Conservation (phyloP, 1,140 invertebrate genomes). For the Drosophila paulistorum region DNA sequence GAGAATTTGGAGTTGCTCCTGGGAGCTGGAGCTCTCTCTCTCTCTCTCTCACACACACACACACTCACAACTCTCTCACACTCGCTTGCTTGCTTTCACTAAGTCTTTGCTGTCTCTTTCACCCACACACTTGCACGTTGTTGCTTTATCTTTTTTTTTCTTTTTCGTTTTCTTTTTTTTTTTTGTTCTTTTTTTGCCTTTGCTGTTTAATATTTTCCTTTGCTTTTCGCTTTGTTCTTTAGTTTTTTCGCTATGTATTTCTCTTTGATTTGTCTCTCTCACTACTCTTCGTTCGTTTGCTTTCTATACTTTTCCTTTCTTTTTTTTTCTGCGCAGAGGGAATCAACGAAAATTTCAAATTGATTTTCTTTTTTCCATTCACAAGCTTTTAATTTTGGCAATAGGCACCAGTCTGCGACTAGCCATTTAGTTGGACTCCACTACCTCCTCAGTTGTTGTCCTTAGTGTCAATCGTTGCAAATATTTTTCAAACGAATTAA, state of each 20-base stretch:
- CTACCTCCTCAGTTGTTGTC: not conserved
- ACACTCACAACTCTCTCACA: constrained; percentile 32
- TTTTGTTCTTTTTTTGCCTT: constrained; percentile 11
- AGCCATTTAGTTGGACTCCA: constrained; percentile 3
- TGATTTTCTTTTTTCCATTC: constrained; percentile 12
- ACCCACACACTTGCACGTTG: constrained; percentile 11
- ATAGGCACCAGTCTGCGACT: not conserved
- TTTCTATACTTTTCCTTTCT: constrained; percentile 12
- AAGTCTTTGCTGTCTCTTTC: constrained; percentile 31
- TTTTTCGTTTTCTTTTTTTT: constrained; percentile 1
- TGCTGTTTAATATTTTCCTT: constrained; percentile 19
- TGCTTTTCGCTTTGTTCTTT: constrained; percentile 13
- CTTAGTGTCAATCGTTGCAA: constrained; percentile 1
- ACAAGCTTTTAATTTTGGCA: constrained; percentile 7
- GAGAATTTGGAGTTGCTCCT: constrained; percentile 18
- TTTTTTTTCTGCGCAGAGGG: constrained; percentile 12
- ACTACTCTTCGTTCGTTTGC: constrained; percentile 9
- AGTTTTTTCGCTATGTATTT: constrained; percentile 10
- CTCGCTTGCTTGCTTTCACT: constrained; percentile 9
- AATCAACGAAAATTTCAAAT: constrained; percentile 13
- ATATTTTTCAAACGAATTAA: constrained; percentile 3
- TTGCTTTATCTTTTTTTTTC: constrained; percentile 12
- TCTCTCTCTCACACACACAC: constrained; percentile 36
- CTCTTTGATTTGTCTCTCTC: constrained; percentile 6
- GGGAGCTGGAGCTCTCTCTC: constrained; percentile 23